Conservation (phyloP, 1,140 invertebrate genomes). For the Contarinia nasturtii region DNA sequence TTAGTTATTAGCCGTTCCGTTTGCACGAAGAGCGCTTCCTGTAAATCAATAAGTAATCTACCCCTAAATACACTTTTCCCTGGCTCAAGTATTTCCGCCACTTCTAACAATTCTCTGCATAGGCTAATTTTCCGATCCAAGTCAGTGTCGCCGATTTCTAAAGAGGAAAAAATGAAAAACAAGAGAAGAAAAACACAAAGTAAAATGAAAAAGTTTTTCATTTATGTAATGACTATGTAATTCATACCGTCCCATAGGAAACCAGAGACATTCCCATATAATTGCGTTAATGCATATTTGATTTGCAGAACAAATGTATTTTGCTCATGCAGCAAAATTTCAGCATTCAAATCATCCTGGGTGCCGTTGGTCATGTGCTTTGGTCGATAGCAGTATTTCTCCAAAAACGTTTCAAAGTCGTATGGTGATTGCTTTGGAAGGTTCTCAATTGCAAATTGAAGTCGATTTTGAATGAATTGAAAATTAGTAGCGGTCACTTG, state of each 20-base stretch:
- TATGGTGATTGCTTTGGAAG: conserved; percentile 30
- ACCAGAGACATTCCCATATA: conserved; percentile 38
- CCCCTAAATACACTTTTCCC: conserved; percentile 39
- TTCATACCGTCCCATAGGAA: conserved; percentile 30
- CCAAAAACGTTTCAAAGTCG: conserved; percentile 38
- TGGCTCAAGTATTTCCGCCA: conserved; percentile 39
- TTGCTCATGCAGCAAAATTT: conserved; percentile 30
- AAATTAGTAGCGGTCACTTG: conserved; percentile 32
- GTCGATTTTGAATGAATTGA: conserved; percentile 32
- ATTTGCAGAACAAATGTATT: conserved; percentile 44
- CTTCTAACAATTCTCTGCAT: conserved; percentile 39
- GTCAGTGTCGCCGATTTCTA: conserved; percentile 34
- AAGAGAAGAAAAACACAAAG: background rate
- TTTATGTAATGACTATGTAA: no score
- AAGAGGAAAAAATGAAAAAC: conserved; percentile 8
- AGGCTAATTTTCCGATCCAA: conserved; percentile 39
- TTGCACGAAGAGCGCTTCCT: conserved; percentile 33
- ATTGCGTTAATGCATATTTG: conserved; percentile 41
- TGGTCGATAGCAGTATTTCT: conserved; percentile 27
- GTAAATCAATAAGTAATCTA: conserved; percentile 38
- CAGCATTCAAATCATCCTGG: no score
- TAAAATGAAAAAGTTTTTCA: no score
- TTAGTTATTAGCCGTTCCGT: conserved; percentile 28
- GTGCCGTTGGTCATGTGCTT: conserved; percentile 4
- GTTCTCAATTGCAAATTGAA: conserved; percentile 36